Base-by-base conservation (phyloP, 1,140 invertebrate genomes). In the Rhyacophila brunnea region DNA sequence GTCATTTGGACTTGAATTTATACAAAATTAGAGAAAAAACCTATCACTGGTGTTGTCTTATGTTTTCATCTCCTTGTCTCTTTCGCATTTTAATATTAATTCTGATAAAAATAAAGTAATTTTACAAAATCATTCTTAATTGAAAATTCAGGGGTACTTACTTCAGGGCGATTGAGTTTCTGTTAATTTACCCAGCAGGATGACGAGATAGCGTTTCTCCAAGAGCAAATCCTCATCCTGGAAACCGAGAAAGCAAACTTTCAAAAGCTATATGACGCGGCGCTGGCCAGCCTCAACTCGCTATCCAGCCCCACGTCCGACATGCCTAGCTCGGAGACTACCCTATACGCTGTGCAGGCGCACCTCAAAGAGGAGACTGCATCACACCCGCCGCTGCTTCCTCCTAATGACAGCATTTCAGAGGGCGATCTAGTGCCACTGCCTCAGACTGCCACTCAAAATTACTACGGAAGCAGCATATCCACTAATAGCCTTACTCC, bases 201-300 rank as follows among this genome's bases (percentile, higher is more conserved):
- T 5, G 77, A 80, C 71, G 81, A 85, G 66, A 79, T 83, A 55
- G 76, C 81, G 62, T 66, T 77, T 55, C 70, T 85, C 6, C 80
- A 81, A 67, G 74, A 80, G 56, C 80, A 83, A 69, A 71, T 80
- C 55, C 70, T 73, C 36, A 67, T 70, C 18, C 67, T 85, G 43
- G 81, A 84, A 62, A 80, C 79, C 19, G 82, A 84, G 53, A 84
- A 83, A 67, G 66, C 75, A 7, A 80, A 82, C 59, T 76, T 83
- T 54, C 80, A 83, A 68, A 78, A 74, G 58, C 58, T 79, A 6
- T 78, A 79, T 66, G 78, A 78, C 42, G 76, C 76, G 36, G 77
- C 77, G 6, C 70, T 79, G 58, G 74, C 77, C 0, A 79, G 76
- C 57, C 56, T 79, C 1, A 79, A 79, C 49, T 74, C 76, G 5